Conservation (phyloP, 1,140 invertebrate genomes). For the Nephila pilipes region DNA sequence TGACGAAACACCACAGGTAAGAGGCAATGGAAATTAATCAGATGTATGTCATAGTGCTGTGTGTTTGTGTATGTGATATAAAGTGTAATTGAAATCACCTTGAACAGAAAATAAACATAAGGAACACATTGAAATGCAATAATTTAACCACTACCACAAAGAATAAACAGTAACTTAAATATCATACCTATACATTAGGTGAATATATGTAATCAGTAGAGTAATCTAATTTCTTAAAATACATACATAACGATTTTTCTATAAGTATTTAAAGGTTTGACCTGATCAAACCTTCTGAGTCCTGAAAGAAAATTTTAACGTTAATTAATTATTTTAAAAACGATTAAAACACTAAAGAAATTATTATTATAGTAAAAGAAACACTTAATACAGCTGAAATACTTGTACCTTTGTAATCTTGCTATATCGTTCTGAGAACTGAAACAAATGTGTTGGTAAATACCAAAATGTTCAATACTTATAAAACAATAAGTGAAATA, state of each 20-base stretch:
- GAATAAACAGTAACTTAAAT: background rate
- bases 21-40: too few species aligned
- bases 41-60: too few species aligned
- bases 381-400: conserved; percentile 77
- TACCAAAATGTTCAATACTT: too few species aligned
- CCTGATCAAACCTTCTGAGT: conserved; percentile 91
- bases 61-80: too few species aligned
- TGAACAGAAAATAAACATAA: background rate
- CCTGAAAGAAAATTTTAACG: conserved; percentile 83
- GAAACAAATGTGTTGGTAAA: conserved; percentile 72
- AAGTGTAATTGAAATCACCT: background rate
- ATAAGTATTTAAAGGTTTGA: conserved; percentile 99
- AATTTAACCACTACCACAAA: background rate
- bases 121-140: background rate
- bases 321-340: conserved; percentile 24
- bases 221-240: conserved; percentile 98
- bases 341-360: conserved; percentile 41
- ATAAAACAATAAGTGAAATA: too few species aligned
- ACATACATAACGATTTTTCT: conserved; percentile 99
- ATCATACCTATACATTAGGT: conserved; percentile 92
- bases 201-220: conserved; percentile 99
- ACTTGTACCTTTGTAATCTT: conserved; percentile 85
- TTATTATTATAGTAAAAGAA: conserved; percentile 1
- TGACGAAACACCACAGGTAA: too few species aligned
- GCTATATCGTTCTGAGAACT: conserved; percentile 97